Percentiles rank a stretch among this genome's conserved stretches.
phyloP scores from a whole-genome alignment of 1,140 invertebrate species.

The Chrysoperla carnea region DNA sequence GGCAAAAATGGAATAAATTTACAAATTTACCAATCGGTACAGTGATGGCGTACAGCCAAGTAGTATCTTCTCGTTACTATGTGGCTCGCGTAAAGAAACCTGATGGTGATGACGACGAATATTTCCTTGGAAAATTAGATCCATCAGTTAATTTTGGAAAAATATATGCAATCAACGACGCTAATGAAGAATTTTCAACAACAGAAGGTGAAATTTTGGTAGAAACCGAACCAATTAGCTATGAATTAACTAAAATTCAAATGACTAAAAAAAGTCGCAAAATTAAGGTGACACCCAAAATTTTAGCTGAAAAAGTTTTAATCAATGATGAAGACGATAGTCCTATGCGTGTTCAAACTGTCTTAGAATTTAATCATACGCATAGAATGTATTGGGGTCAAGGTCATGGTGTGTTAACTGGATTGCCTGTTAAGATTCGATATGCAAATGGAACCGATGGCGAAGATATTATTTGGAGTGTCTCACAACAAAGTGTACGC shows the following conservation, averaged over 20 bases:
- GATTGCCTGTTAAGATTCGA: constrained; percentile 47
- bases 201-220: constrained; percentile 55
- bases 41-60: constrained; percentile 27
- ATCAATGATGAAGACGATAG: constrained; percentile 35
- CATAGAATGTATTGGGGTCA: constrained; percentile 60
- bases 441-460: constrained; percentile 33
- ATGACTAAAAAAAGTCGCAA: constrained; percentile 36
- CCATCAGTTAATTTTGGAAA: constrained; percentile 39
- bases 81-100: constrained; percentile 9
- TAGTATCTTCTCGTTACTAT: constrained; percentile 16
- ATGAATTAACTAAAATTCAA: constrained; percentile 47
- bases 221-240: constrained; percentile 56
- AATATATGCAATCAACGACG: constrained; percentile 43
- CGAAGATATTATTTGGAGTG: constrained; percentile 48
- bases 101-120: constrained; percentile 21
- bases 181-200: constrained; percentile 31
- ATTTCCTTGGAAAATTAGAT: constrained; percentile 49
- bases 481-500: constrained; percentile 9
- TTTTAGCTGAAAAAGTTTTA: constrained; percentile 40
- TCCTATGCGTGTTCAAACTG: constrained; percentile 36
- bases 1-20: constrained; percentile 52
- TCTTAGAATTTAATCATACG: constrained; percentile 46
- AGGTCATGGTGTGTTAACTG: constrained; percentile 52
- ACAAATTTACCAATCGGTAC: constrained; percentile 37
- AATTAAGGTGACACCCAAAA: constrained; percentile 27